A percentile compares a stretch with the other conserved stretches of the same genome.
phyloP scores from a whole-genome alignment of 2,797 vertebrate genomes.

The Acestrorhynchus altus region DNA sequence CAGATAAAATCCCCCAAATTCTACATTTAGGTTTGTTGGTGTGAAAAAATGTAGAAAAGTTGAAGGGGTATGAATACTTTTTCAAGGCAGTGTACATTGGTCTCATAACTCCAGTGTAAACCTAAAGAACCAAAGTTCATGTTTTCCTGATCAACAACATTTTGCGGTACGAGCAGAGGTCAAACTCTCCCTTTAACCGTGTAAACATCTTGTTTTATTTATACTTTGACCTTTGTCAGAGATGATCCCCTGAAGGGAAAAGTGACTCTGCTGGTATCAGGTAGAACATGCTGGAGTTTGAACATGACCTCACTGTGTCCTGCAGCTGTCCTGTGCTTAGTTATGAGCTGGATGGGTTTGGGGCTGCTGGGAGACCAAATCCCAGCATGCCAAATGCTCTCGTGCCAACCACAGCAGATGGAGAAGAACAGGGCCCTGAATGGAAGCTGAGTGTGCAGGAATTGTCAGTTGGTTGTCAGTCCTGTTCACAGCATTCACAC shows the following conservation, averaged over 20 bases:
- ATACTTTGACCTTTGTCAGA: too few relatives aligned
- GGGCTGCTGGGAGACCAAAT: slow-evolving; percentile 42
- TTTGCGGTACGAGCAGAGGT: too few relatives aligned
- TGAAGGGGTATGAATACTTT: too few relatives aligned
- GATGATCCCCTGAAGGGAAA: not conserved
- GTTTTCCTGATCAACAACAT: too few relatives aligned
- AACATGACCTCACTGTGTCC: slow-evolving; percentile 32
- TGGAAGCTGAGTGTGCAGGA: slow-evolving; percentile 43
- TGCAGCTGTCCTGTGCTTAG: slow-evolving; percentile 59
- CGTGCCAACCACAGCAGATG: slow-evolving; percentile 65
- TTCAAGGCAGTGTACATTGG: too few relatives aligned
- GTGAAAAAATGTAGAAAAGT: too few relatives aligned
- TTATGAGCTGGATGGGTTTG: slow-evolving; percentile 24
- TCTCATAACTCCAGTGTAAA: too few relatives aligned
- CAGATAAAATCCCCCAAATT: too few relatives aligned
- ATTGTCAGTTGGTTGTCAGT: not conserved
- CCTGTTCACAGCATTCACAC: slow-evolving; percentile 19
- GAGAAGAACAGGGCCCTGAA: slow-evolving; percentile 46
- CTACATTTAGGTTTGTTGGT: too few relatives aligned
- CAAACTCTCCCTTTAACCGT: too few relatives aligned
- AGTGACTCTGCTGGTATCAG: not conserved
- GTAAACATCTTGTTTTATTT: too few relatives aligned
- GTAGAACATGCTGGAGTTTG: not conserved
- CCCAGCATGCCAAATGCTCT: not conserved
- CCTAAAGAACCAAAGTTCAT: too few relatives aligned